Base-by-base conservation (phyloP, 2,113 vertebrate genomes). In the Pangasianodon hypophthalmus region DNA sequence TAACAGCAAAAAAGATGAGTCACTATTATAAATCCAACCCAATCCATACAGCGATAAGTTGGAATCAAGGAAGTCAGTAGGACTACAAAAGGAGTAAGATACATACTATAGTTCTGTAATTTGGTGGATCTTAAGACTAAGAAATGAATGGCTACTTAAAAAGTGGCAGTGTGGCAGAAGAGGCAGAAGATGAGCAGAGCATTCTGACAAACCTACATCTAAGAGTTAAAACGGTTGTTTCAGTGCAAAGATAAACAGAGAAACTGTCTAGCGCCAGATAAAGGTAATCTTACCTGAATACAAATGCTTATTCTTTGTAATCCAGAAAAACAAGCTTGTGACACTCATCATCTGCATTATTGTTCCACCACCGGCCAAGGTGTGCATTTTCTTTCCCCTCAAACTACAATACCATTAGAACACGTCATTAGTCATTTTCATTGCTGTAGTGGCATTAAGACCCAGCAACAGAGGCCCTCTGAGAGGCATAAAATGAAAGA, bases 401-500 rank as follows among this genome's bases (percentile, higher is more conserved):
- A 24, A 58, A 37, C 32, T 24, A 24, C 18, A 13, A 58, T 10
- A 83, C n/a, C 52, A 37, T 37, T 58, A 56, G 41, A 26, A 48
- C n/a, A 7, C 1, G n/a, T 54, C 52, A 56, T 56, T 4, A 37
- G 4, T 56, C 54, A 58, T 84, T 84, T 83, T 83, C 32, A 83
- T 6, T 58, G 81, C 81, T 60, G 16, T 26, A 58, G n/a, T 60
- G 81, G 58, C 52, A 83, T 41, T 83, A 83, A 41, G 52, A 83
- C 16, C 52, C 18, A 21, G 81, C n/a, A 58, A 24, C 77, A 52
- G 46, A 80, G 75, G 46, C 14, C 77, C 77, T 80, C 46, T 52
- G 77, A 80, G 77, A 52, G 46, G 77, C 46, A n/a, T 80, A 80
- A 80, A 80, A 52, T 80, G 26, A 80, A 80, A 80, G 24, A 80